phyloP scores from a whole-genome alignment of 2,113 vertebrate species.

The Chiloscyllium plagiosum region DNA sequence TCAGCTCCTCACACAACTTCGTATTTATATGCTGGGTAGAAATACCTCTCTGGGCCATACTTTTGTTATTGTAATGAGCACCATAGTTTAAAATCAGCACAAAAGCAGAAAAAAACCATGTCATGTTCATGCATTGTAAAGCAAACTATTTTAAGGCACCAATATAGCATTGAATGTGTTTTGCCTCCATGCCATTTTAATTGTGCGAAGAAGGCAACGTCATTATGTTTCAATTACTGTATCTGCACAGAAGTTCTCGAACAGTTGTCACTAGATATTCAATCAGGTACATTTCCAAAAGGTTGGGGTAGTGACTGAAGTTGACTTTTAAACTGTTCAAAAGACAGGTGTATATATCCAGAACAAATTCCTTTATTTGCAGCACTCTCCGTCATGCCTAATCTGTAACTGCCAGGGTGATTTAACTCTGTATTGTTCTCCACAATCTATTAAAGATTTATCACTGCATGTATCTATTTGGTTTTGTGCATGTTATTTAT shows the following conservation, averaged over 20 bases:
- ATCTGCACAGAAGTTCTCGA: not conserved
- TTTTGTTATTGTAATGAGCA: conserved; percentile 8
- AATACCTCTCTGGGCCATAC: not conserved
- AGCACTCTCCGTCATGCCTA: not conserved
- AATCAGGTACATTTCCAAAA: not conserved
- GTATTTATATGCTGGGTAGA: not conserved
- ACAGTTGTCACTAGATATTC: not conserved
- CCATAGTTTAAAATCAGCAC: not conserved
- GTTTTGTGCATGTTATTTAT: not conserved
- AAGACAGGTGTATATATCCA: not conserved
- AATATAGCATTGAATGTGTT: not conserved
- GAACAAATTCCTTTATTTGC: not conserved
- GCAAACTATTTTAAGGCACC: not conserved
- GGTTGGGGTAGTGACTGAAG: too few relatives aligned
- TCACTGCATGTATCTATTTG: not conserved
- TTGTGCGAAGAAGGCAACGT: not conserved
- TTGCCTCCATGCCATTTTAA: not conserved
- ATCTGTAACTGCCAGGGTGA: not conserved
- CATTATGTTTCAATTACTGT: not conserved
- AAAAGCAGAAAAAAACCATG: not conserved
- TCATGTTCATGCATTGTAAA: not conserved
- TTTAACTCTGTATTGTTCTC: not conserved
- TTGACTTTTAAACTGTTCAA: not conserved
- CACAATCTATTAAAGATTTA: not conserved
- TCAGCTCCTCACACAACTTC: not conserved